phyloP scores from a whole-genome alignment of 1,140 invertebrate species.

The Drosophila melanogaster region Release_6_plus_ISO1_MT NC_004354.4:3855001-3855500 shows the following conservation, averaged over 20 bases:
- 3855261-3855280: conserved; percentile 72
- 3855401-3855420: conserved; percentile 86
- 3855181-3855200: conserved; percentile 59
- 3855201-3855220: background rate
- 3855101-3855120: conserved; percentile 71
- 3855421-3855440: conserved; percentile 84
- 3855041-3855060: conserved; percentile 91
- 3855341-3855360: conserved; percentile 79
- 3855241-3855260: conserved; percentile 55
- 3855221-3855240: conserved; percentile 80
- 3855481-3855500: conserved; percentile 97
- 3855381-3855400: conserved; percentile 86
- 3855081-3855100: conserved; percentile 86
- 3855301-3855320: background rate
- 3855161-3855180: conserved; percentile 78
- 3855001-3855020: conserved; percentile 85
- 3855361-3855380: conserved; percentile 84
- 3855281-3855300: conserved; percentile 76
- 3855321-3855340: conserved; percentile 34
- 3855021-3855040: conserved; percentile 68
- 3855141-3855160: conserved; percentile 90
- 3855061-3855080: conserved; percentile 89
- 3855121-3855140: conserved; percentile 90
- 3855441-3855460: conserved; percentile 4
- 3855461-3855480: conserved; percentile 94